Percentiles rank a stretch among this genome's conserved stretches.
Conservation (phyloP, 1,140 invertebrate genomes). For the Asbolus verrucosus region DNA sequence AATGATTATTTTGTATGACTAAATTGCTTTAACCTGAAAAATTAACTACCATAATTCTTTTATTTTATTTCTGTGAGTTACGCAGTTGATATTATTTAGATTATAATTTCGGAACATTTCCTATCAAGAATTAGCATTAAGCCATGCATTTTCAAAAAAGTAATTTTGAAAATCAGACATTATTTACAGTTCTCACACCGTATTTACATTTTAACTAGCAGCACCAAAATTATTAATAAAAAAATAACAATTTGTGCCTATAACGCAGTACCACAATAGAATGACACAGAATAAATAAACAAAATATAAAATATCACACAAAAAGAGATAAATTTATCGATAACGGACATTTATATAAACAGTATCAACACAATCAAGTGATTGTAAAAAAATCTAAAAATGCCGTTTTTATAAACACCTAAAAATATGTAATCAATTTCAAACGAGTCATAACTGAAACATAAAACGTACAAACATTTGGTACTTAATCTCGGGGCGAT, state of each 20-base stretch:
- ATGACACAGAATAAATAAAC: slow-evolving; percentile 16
- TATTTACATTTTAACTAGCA: slow-evolving; percentile 17
- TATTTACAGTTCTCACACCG: slow-evolving; percentile 1
- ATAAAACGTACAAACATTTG: not conserved
- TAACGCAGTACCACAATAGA: not conserved
- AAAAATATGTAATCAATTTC: too few species aligned
- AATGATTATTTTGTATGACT: slow-evolving; percentile 8
- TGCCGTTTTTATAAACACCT: too few species aligned
- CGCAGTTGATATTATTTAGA: slow-evolving; percentile 1
- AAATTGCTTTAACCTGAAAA: not conserved
- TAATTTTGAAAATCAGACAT: not conserved
- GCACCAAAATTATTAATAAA: slow-evolving; percentile 26
- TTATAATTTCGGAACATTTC: slow-evolving; percentile 30
- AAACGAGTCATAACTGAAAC: too few species aligned
- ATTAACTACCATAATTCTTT: not conserved
- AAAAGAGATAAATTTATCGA: slow-evolving; percentile 3
- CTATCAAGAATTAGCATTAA: slow-evolving; percentile 4
- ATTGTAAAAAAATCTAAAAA: too few species aligned
- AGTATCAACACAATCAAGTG: too few species aligned
- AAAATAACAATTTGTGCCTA: slow-evolving; percentile 28
- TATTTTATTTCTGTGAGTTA: not conserved
- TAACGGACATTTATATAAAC: too few species aligned
- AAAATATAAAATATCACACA: slow-evolving; percentile 32
- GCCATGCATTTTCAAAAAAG: slow-evolving; percentile 7
- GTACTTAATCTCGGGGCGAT: too few species aligned